Evolutionary conservation across 2,888 invertebrate genomes (phyloP), one percentile per base, ranked within the genome.

Genomic region (Muscina levida): DNA sequence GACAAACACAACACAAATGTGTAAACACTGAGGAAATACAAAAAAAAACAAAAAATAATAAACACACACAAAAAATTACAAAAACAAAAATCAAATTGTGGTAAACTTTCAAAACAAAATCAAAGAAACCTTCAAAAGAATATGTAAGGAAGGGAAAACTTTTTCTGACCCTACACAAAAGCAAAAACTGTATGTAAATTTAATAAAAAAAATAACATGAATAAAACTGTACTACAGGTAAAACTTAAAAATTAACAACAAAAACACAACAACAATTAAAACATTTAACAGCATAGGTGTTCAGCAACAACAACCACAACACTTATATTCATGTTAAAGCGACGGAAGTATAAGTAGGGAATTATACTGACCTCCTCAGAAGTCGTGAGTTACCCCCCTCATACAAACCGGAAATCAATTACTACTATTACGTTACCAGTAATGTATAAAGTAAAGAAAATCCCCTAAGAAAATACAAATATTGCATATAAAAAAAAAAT

Each of bases 401-500:
- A 42, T n/a, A 59, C 72, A 71, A 67, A 46, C 62, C 44, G 65
- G 11, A 75, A 77, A 75, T 81, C 77, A 81, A 81, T 77, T 81
- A 81, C 39, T 75, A 62, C 62, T 13, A 77, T 62, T 65, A 72
- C 73, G 57, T 62, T 37, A 70, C 72, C 48, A 67, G 22, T 53
- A 68, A 68, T 13, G 53, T n/a, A 13, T 53, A 73, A 68, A 5
- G 42, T 11, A 11, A 57, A 17, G 51, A 17, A 24, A 46, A 46
- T 59, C 46, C 72, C 37, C 19, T 46, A 66, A 56, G 22, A 59
- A 65, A 70, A 70, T 44, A 44, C 8, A 42, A 53, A 31, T 31
- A 8, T 31, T n/a, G n/a, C n/a, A n/a, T n/a, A n/a, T 31, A 31
- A 62, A 67, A 53, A 66, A 51, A 31, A 79, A 73, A 76, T 62